Evolutionary conservation across 1,140 invertebrate species (phyloP).

Genomic region (Sitobion miscanthi): DNA sequence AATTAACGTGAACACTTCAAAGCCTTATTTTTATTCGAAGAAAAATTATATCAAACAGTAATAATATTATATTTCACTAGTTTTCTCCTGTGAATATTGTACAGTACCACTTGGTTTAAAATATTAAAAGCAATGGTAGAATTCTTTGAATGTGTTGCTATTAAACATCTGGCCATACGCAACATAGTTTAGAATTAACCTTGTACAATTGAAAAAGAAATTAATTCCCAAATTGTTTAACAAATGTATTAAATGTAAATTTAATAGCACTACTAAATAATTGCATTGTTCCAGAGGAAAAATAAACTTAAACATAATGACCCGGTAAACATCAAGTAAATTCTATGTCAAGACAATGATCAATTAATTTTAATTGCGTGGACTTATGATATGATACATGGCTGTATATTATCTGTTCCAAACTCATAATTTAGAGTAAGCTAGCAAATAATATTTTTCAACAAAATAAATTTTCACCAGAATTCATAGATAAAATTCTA

Average conservation of each 20-base stretch:
- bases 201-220: not conserved
- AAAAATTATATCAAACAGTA: not conserved
- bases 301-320: not conserved
- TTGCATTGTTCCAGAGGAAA: not conserved
- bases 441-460: not conserved
- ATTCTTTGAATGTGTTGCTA: not conserved
- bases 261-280: conserved; percentile 14
- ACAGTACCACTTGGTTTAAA: not conserved
- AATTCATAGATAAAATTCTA: not conserved
- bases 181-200: not conserved
- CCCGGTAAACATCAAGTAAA: not conserved
- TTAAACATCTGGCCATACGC: not conserved
- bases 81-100: not conserved
- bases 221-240: not conserved
- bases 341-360: conserved; percentile 13
- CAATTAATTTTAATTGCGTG: not conserved
- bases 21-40: not conserved
- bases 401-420: not conserved
- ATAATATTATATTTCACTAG: not conserved
- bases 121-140: not conserved
- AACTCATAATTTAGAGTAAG: not conserved
- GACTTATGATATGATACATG: not conserved
- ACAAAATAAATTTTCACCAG: not conserved
- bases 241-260: not conserved
- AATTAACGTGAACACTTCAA: not conserved